Base-by-base conservation (phyloP, 2,888 invertebrate genomes). In the Dendrolimus pini region DNA sequence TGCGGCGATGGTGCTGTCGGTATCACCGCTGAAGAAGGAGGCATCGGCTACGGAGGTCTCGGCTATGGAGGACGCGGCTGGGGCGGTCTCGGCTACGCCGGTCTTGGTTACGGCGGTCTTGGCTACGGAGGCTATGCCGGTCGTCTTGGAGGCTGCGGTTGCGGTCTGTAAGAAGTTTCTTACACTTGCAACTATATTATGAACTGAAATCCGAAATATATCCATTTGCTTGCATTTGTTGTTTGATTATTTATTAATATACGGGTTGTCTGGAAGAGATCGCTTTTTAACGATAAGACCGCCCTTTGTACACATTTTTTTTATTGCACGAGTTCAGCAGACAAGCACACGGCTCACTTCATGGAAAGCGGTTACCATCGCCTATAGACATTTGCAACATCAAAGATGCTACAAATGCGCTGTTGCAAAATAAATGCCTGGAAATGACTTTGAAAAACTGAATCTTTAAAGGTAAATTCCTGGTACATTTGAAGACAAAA, bases 81-180 rank as follows among this genome's bases (percentile, higher is more conserved):
- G 2, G 12, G 12, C 47, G 47, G 47, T 3, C 12, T 47, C 12
- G 47, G 47, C 47, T 9, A 47, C 47, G 47, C 9, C 12, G 47
- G 47, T 47, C 47, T 47, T 12, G 47, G 47, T 12, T 47, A 47
- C 47, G 12, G 12, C 10, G 47, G 47, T 12, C 47, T 47, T 3
- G 47, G 47, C 47, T 47, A 47, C 47, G 6, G 9, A 47, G 47
- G 47, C 12, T 47, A 10, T 9, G 47, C 9, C 13, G 9, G 55
- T 12, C 41, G 42, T 10, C 10, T 41, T 10, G 42, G 47, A 30
- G 7, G 56, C n/a, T 1, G 57, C 54, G 8, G 59, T 12, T 42
- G 56, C n/a, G 10, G 61, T 63, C 63, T 54, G 55, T 54, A 47
- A 47, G 9, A 47, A 9, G 47, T 6, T 47, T 9, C 12, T 9